These are phyloP conservation scores for Wasmannia auropunctata DNA, from an alignment of 1,140 invertebrate genomes.

Conservation along the genomic window DNA sequence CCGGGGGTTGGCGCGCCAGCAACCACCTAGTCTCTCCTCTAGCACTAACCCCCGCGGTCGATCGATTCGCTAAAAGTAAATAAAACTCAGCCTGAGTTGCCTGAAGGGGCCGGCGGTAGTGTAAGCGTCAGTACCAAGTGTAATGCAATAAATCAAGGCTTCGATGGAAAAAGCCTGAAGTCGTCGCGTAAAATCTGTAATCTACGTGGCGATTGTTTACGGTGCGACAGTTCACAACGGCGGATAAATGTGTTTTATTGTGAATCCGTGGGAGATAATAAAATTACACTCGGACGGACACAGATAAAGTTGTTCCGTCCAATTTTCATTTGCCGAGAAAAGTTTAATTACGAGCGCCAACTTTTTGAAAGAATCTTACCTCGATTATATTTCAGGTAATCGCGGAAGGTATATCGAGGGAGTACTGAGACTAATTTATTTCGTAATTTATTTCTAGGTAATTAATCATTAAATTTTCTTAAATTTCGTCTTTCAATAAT, in stretches of 20 bases:
- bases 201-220: slow-evolving; percentile 58
- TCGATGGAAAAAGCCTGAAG: slow-evolving; percentile 62
- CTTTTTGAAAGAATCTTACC: not conserved
- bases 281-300: slow-evolving; percentile 9
- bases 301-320: slow-evolving; percentile 8
- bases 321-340: slow-evolving; percentile 13
- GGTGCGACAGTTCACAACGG: slow-evolving; percentile 37
- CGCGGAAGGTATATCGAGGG: not conserved
- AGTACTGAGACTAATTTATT: not conserved
- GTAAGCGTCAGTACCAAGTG: slow-evolving; percentile 69
- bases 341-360: slow-evolving; percentile 8
- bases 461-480: not conserved
- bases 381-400: not conserved
- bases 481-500: not conserved
- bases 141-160: slow-evolving; percentile 72
- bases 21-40: slow-evolving; percentile 44
- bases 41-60: slow-evolving; percentile 62
- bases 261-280: slow-evolving; percentile 32
- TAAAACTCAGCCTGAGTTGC: slow-evolving; percentile 59
- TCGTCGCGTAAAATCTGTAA: slow-evolving; percentile 64
- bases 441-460: not conserved
- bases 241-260: slow-evolving; percentile 28
- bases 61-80: slow-evolving; percentile 81
- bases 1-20: slow-evolving; percentile 57
- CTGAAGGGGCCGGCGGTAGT: slow-evolving; percentile 49